Evolutionary conservation across 2,888 invertebrate species (phyloP).

Genomic region (Apamea crenata): DNA sequence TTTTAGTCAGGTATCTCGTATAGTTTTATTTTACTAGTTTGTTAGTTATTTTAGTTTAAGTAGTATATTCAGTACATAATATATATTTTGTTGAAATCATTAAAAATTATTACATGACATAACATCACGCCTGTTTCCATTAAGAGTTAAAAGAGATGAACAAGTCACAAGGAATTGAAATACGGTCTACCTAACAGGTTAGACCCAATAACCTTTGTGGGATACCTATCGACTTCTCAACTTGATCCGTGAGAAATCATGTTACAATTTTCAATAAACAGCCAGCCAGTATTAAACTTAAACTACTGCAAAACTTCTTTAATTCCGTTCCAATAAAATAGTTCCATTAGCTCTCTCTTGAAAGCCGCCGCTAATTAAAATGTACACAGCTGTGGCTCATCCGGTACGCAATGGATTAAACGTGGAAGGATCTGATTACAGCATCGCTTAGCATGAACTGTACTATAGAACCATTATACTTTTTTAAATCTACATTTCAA

Average conservation of each 20-base stretch:
- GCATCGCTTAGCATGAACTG: background rate
- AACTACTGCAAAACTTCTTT: background rate
- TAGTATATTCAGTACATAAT: no score
- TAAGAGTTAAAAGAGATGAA: background rate
- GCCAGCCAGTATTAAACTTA: no score
- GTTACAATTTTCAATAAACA: background rate
- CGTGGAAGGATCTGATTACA: background rate
- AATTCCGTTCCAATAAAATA: constrained; percentile 21
- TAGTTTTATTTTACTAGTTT: no score
- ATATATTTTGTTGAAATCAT: no score
- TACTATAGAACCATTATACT: background rate
- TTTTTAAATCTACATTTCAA: background rate
- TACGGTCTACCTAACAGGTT: background rate
- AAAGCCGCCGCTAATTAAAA: constrained; percentile 57
- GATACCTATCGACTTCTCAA: background rate
- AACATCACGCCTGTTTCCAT: background rate
- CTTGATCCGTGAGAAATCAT: no score
- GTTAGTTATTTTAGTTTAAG: no score
- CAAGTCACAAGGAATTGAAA: background rate
- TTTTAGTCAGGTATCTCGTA: no score
- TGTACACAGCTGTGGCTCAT: constrained; percentile 47
- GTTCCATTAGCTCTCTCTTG: constrained; percentile 16
- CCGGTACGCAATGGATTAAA: constrained; percentile 17
- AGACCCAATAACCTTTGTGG: background rate
- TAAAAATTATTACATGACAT: background rate